phyloP scores from a whole-genome alignment of 2,888 invertebrate species.

The Agonum fuliginosum region DNA sequence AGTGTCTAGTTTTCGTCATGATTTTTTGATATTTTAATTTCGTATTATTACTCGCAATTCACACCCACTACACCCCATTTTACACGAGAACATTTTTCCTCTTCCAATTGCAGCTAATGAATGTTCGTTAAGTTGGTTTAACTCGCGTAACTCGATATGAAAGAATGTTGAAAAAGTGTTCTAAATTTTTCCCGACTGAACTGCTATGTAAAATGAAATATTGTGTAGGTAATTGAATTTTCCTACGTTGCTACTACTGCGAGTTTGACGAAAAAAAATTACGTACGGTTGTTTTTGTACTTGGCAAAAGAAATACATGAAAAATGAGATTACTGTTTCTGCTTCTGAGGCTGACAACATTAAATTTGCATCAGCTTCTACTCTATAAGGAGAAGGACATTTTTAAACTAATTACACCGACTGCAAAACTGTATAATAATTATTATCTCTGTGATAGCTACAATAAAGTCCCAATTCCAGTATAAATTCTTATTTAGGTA shows the following conservation, averaged over 20 bases:
- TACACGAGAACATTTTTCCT: not conserved
- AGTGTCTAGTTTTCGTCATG: too few relatives aligned
- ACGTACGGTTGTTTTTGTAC: constrained; percentile 28
- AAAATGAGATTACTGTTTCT: constrained; percentile 25
- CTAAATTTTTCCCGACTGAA: constrained; percentile 21
- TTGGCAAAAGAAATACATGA: constrained; percentile 26
- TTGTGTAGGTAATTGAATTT: constrained; percentile 49
- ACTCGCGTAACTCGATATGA: constrained; percentile 29
- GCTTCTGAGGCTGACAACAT: constrained; percentile 21
- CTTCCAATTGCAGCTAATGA: constrained; percentile 2
- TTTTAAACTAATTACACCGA: too few relatives aligned
- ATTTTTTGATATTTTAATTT: too few relatives aligned
- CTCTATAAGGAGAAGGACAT: not conserved
- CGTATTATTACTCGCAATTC: not conserved
- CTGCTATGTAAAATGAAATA: constrained; percentile 44
- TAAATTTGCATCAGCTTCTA: constrained; percentile 21
- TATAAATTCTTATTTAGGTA: too few relatives aligned
- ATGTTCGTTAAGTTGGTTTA: constrained; percentile 21
- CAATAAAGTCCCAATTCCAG: too few relatives aligned
- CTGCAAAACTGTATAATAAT: too few relatives aligned
- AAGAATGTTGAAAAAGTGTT: constrained; percentile 44
- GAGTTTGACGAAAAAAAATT: constrained; percentile 11
- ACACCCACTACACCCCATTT: not conserved
- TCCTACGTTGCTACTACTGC: constrained; percentile 41
- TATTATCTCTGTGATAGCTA: too few relatives aligned